phyloP scores from a whole-genome alignment of 2,113 vertebrate species.

The Phylloscopus trochiloides region DNA sequence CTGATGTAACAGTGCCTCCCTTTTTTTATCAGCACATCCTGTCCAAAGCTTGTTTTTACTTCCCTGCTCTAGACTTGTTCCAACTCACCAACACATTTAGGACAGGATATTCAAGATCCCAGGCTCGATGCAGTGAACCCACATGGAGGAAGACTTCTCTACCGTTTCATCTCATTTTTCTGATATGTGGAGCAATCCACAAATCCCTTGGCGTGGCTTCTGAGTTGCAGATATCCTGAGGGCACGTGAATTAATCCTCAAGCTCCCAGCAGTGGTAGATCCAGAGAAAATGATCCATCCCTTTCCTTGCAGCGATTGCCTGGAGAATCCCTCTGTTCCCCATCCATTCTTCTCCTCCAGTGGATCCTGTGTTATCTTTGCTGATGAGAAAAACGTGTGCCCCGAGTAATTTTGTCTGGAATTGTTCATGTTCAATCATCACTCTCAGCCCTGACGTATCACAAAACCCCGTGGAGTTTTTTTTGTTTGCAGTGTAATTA shows the following conservation, averaged over 20 bases:
- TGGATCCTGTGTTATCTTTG: neutral
- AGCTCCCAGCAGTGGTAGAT: neutral
- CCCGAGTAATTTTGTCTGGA: neutral
- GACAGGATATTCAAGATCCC: neutral
- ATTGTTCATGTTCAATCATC: neutral
- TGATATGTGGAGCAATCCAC: neutral
- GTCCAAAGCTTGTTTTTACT: constrained; percentile 6
- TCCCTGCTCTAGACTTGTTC: neutral
- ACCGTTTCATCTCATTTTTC: neutral
- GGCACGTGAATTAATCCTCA: neutral
- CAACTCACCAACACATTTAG: neutral
- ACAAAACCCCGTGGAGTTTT: neutral
- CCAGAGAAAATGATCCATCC: neutral
- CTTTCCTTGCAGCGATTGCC: neutral
- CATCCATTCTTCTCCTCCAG: neutral
- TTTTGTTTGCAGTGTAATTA: neutral
- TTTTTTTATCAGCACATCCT: constrained; percentile 45
- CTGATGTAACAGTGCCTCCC: constrained; percentile 44
- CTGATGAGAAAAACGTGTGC: constrained; percentile 12
- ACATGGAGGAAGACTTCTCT: neutral
- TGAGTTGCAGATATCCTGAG: neutral
- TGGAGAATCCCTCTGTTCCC: neutral
- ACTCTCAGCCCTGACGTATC: neutral
- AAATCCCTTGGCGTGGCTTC: neutral
- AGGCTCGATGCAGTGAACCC: neutral